Conservation (phyloP, 2,888 invertebrate species). For the Mycalesis mineus region DNA sequence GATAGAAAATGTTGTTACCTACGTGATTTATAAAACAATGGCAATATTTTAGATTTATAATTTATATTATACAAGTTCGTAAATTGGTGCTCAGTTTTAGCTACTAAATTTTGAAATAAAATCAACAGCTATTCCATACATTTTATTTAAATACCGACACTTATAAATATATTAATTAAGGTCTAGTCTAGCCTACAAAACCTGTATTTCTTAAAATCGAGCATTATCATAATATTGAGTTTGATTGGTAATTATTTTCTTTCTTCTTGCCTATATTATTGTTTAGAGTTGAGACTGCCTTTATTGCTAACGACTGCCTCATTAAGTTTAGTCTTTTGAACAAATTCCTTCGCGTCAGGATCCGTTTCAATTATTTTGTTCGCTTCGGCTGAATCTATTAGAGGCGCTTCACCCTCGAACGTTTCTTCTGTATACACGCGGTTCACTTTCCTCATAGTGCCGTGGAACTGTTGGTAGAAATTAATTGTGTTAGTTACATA, state of each 20-base stretch:
- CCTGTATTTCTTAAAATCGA: not conserved
- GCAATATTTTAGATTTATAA: too few species aligned
- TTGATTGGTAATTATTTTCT: not conserved
- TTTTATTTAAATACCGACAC: not conserved
- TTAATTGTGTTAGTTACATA: not conserved
- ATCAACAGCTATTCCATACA: not conserved
- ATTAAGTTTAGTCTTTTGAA: slow-evolving; percentile 38
- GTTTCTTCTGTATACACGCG: slow-evolving; percentile 83
- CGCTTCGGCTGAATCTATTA: slow-evolving; percentile 70
- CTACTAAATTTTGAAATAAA: not conserved
- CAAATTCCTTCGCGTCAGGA: slow-evolving; percentile 50
- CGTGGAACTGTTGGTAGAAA: slow-evolving; percentile 76
- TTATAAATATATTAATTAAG: not conserved
- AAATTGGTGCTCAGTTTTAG: too few species aligned
- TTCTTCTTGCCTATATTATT: not conserved
- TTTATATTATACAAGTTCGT: too few species aligned
- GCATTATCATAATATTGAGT: not conserved
- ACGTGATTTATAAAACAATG: too few species aligned
- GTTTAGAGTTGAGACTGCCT: slow-evolving; percentile 9
- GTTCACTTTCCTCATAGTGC: slow-evolving; percentile 81
- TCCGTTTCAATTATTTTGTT: slow-evolving; percentile 50
- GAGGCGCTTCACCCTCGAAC: slow-evolving; percentile 78
- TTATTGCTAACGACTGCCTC: not conserved
- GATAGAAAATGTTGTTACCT: too few species aligned
- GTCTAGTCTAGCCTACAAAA: not conserved